These are phyloP conservation scores for Smittia aterrima DNA, from an alignment of 2,888 invertebrate genomes.

Conservation along the genomic window DNA sequence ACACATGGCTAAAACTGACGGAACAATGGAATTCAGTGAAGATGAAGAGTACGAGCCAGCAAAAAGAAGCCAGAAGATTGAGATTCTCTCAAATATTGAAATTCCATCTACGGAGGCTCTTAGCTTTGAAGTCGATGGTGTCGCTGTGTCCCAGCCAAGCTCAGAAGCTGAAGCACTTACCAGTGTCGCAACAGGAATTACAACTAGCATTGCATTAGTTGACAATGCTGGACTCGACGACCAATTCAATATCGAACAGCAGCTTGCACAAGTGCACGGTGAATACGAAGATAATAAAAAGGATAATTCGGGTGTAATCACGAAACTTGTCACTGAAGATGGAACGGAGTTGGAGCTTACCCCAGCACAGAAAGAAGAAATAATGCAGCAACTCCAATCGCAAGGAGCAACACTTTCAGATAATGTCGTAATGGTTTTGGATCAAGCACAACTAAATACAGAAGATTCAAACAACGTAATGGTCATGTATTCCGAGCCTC, in stretches of 20 bases:
- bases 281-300: slow-evolving; percentile 40
- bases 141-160: slow-evolving; percentile 48
- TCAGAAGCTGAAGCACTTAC: slow-evolving; percentile 59
- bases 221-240: slow-evolving; percentile 52
- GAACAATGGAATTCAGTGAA: slow-evolving; percentile 60
- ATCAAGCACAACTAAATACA: slow-evolving; percentile 45
- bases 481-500: slow-evolving; percentile 41
- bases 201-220: slow-evolving; percentile 59
- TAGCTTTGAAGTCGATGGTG: slow-evolving; percentile 44
- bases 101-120: slow-evolving; percentile 46
- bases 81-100: slow-evolving; percentile 55
- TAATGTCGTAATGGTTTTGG: slow-evolving; percentile 52
- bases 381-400: slow-evolving; percentile 52
- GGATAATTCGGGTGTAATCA: slow-evolving; percentile 22
- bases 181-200: slow-evolving; percentile 60
- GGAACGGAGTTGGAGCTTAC: slow-evolving; percentile 54
- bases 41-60: slow-evolving; percentile 52
- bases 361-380: slow-evolving; percentile 52
- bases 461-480: slow-evolving; percentile 43
- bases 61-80: slow-evolving; percentile 58
- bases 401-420: slow-evolving; percentile 47
- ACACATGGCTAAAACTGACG: slow-evolving; percentile 63
- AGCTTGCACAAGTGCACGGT: slow-evolving; percentile 43
- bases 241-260: slow-evolving; percentile 44
- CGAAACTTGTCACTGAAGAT: slow-evolving; percentile 56